Base-by-base conservation (phyloP, 2,113 vertebrate species). In the Strix uralensis region DNA sequence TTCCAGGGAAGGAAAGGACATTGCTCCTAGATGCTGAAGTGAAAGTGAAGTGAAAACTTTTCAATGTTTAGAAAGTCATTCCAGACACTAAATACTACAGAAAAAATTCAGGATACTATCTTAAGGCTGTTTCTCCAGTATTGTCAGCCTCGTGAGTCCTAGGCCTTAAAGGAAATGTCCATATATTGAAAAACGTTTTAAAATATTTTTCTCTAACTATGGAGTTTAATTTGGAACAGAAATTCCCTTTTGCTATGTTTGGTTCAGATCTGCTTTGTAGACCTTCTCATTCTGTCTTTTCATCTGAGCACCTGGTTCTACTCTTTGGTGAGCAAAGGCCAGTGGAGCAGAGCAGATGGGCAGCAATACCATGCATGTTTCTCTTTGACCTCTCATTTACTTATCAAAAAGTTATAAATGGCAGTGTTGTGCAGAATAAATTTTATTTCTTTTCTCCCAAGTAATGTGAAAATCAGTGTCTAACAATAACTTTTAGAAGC, bases 251-350 rank as follows among this genome's bases (percentile, higher is more conserved):
- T 75, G 4, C 20, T 58, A 4, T 38, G 38, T 86, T 54, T 67
- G 8, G 10, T 42, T 25, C 29, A 8, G 13, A 1, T 1, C 1
- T 3, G 4, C 7, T 63, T 51, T 55, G 8, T 78, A 32, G 44
- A 54, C 29, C 26, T 85, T 70, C 51, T 65, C 15, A 72, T 72
- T 75, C 42, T 57, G 38, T 32, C 18, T 88, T 85, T 91, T 81
- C 27, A 40, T 25, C 13, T 36, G 36, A 82, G 40, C 13, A 52
- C 38, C 49, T 63, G 32, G 10, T 65, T 95, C 36, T 12, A 54
- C 36, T 69, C 47, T 71, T 86, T 19, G 16, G 17, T 49, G 67
- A 78, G 22, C 40, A 63, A 83, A 83, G 18, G 13, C 22, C 40
- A 51, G 21, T 38, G n/a, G 20, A 91, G 7, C 75, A 91, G 36